phyloP scores from a whole-genome alignment of 2,888 invertebrate genomes.

The Sphaeridia pumilis region DNA sequence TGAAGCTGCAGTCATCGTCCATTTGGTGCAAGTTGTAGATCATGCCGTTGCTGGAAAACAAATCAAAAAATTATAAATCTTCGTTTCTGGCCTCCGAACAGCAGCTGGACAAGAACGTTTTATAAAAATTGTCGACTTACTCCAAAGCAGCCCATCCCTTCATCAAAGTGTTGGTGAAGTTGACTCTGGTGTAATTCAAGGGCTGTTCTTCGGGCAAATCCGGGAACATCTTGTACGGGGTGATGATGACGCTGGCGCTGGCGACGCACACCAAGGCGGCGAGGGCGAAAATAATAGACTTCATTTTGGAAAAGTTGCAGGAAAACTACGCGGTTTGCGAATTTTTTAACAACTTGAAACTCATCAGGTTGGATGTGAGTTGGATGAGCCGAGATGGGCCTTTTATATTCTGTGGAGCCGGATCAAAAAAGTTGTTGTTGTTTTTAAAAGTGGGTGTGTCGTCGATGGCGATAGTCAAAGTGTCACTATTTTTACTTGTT shows the following conservation, averaged over 20 bases:
- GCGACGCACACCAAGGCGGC: conserved; percentile 4
- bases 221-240: background rate
- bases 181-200: background rate
- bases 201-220: background rate
- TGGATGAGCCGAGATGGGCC: no score
- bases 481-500: no score
- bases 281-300: background rate
- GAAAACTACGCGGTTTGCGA: conserved; percentile 4
- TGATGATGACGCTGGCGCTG: background rate
- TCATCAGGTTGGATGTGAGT: no score
- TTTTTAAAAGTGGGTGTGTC: no score
- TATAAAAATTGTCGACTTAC: no score
- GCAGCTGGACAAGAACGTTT: no score
- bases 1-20: background rate
- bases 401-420: no score
- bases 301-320: background rate
- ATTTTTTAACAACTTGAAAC: no score
- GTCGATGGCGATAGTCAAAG: no score
- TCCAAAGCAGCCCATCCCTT: background rate
- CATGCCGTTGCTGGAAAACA: background rate
- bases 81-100: no score
- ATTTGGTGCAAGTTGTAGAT: background rate
- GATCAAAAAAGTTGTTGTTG: no score
- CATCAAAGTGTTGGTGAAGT: background rate
- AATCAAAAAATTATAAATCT: no score